phyloP scores from a whole-genome alignment of 2,888 invertebrate species.

The Anthoptus insignis region DNA sequence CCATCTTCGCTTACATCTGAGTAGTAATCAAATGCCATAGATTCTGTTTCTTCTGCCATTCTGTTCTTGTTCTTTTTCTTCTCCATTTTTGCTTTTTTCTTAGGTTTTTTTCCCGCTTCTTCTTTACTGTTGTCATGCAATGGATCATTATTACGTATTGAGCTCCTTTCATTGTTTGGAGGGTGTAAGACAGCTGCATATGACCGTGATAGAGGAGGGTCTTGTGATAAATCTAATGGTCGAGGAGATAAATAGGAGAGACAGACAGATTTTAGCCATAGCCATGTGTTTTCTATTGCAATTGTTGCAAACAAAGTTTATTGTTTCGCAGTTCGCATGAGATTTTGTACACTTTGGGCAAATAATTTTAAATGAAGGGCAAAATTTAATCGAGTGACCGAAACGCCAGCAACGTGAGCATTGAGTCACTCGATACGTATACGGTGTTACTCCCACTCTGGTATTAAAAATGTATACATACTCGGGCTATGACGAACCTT shows the following conservation, averaged over 20 bases:
- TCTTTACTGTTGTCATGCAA: no score
- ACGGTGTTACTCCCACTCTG: neutral
- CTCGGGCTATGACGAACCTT: conserved; percentile 18
- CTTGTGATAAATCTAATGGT: no score
- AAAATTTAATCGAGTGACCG: conserved; percentile 40
- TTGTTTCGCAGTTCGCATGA: conserved; percentile 14
- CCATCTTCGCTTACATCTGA: neutral
- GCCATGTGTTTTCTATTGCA: conserved; percentile 12
- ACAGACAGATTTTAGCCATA: conserved; percentile 18
- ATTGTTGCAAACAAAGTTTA: conserved; percentile 11
- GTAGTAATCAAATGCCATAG: neutral
- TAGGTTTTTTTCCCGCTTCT: neutral
- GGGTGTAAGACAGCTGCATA: no score
- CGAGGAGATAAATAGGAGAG: no score
- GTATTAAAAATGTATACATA: conserved; percentile 13
- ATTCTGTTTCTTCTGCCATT: no score
- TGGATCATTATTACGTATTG: no score
- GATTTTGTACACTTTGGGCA: conserved; percentile 16
- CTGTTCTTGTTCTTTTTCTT: no score
- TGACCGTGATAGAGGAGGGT: no score
- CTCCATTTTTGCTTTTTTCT: neutral
- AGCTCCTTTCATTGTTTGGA: no score
- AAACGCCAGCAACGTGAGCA: conserved; percentile 18
- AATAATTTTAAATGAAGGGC: conserved; percentile 41
- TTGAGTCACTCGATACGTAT: conserved; percentile 14